These are phyloP conservation scores for Rhynchotus rufescens DNA, from an alignment of 2,797 vertebrate genomes.

Conservation along the genomic window DNA sequence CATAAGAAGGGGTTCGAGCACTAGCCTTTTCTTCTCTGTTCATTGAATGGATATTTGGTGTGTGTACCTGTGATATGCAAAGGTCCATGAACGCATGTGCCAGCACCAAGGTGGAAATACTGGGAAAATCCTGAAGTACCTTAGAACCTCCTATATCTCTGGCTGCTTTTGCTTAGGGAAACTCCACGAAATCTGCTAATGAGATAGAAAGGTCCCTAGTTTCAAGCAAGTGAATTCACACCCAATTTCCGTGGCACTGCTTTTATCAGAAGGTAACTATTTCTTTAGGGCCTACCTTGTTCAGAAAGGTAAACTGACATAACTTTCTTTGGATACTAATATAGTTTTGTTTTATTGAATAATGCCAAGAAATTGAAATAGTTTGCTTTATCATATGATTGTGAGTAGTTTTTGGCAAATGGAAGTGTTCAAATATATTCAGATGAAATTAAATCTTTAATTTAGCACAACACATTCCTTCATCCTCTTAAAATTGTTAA, in stretches of 20 bases:
- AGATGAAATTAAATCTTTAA: background rate
- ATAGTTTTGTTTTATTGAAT: background rate
- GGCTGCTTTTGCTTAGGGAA: background rate
- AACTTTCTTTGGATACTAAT: background rate
- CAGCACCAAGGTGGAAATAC: background rate
- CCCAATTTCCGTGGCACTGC: background rate
- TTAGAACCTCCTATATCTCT: background rate
- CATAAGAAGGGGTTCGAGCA: background rate
- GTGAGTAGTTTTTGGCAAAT: background rate
- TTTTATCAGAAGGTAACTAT: background rate
- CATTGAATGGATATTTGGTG: background rate
- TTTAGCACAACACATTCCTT: background rate
- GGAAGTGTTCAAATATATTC: background rate
- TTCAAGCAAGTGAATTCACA: background rate
- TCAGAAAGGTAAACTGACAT: background rate
- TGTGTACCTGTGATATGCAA: background rate
- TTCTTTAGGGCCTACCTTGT: background rate
- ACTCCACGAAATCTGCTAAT: background rate
- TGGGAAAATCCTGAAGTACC: background rate
- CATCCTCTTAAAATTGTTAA: background rate
- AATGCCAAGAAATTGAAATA: background rate
- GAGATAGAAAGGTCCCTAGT: background rate
- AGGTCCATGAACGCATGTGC: accelerated
- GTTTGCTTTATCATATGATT: background rate
- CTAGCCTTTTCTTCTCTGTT: background rate